Conservation (phyloP, 2,113 vertebrate species). For the Notechis scutatus region DNA sequence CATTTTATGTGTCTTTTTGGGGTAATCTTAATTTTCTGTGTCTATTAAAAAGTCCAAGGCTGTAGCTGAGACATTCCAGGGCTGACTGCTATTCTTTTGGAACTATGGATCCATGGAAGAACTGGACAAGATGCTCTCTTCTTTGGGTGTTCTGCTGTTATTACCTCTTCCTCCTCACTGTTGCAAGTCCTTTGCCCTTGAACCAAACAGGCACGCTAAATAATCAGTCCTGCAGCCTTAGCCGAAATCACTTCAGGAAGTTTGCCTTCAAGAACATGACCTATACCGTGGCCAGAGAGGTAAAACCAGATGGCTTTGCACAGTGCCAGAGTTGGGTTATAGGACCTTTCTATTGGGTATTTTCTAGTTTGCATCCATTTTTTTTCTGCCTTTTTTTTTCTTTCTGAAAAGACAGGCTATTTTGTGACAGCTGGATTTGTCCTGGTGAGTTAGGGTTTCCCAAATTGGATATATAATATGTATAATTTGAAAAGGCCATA, state of each 20-base stretch:
- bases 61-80: neutral
- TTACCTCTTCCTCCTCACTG: conserved; percentile 52
- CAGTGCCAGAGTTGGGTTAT: neutral
- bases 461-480: neutral
- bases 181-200: conserved; percentile 37
- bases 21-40: conserved; percentile 20
- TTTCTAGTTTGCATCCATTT: neutral
- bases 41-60: conserved; percentile 18
- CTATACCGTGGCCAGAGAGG: conserved; percentile 65
- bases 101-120: conserved; percentile 57
- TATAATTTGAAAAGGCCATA: neutral
- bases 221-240: conserved; percentile 56
- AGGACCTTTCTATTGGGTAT: neutral
- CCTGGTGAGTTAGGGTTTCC: neutral
- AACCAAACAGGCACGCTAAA: neutral
- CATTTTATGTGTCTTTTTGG: neutral
- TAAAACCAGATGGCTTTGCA: conserved; percentile 15
- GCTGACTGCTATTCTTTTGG: fast-evolving
- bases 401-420: neutral
- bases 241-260: conserved; percentile 45
- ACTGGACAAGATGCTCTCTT: conserved; percentile 27
- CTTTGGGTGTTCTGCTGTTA: conserved; percentile 47
- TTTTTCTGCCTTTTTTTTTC: neutral
- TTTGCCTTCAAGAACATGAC: conserved; percentile 63
- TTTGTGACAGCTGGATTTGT: neutral